A percentile compares a stretch with the other conserved stretches of the same genome.
These are phyloP conservation scores for Macrosiphum euphorbiae DNA, from an alignment of 2,888 invertebrate genomes.

Conservation along the genomic window DNA sequence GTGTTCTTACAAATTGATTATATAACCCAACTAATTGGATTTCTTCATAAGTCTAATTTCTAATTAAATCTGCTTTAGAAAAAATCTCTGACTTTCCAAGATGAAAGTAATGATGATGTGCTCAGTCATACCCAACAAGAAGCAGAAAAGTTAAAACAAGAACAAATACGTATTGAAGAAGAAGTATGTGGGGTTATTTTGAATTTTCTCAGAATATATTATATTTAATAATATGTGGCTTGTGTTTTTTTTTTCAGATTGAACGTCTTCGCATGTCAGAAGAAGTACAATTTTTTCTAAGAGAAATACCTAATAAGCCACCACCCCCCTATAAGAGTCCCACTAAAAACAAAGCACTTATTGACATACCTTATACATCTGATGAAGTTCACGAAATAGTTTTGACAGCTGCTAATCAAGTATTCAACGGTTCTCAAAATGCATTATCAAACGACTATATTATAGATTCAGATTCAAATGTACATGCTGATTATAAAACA, in stretches of 20 bases:
- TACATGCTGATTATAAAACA: slow-evolving; percentile 28
- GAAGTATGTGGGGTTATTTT: slow-evolving; percentile 28
- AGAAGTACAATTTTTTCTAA: slow-evolving; percentile 23
- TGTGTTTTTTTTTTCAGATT: slow-evolving; percentile 29
- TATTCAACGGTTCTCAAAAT: slow-evolving; percentile 31
- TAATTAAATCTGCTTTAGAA: slow-evolving; percentile 17
- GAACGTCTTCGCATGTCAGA: slow-evolving; percentile 30
- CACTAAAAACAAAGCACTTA: slow-evolving; percentile 14
- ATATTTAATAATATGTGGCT: neutral
- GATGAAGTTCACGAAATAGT: slow-evolving; percentile 33
- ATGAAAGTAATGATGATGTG: slow-evolving; percentile 11
- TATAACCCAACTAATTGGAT: neutral
- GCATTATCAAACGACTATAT: slow-evolving; percentile 21
- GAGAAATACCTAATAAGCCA: slow-evolving; percentile 57
- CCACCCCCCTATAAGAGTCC: slow-evolving; percentile 60
- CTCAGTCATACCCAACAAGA: slow-evolving; percentile 42
- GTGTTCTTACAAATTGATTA: neutral
- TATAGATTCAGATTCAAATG: slow-evolving; percentile 11
- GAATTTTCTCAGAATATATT: neutral
- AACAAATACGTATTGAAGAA: slow-evolving; percentile 54
- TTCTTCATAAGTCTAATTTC: neutral
- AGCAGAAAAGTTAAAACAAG: slow-evolving; percentile 53
- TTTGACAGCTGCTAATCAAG: slow-evolving; percentile 10
- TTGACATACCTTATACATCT: slow-evolving; percentile 22
- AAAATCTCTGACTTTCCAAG: neutral